These are phyloP conservation scores for Pachypanchax playfairii DNA, from an alignment of 2,113 vertebrate species.

Conservation along the genomic window DNA sequence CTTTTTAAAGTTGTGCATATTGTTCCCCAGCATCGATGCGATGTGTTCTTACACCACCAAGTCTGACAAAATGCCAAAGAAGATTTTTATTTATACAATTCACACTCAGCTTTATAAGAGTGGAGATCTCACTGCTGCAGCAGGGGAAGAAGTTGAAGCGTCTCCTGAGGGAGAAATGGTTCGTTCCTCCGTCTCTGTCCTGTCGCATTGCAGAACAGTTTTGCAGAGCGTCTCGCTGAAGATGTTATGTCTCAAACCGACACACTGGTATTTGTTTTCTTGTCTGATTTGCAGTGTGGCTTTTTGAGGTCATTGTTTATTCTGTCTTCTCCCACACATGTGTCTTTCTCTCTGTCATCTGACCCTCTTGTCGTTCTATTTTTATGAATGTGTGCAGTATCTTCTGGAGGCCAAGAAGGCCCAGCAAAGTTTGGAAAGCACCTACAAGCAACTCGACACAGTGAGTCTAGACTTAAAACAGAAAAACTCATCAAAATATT, in stretches of 20 bases:
- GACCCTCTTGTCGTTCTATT: slow-evolving; percentile 49
- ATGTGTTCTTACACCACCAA: not conserved
- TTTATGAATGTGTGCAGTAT: slow-evolving; percentile 79
- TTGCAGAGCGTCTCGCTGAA: slow-evolving; percentile 37
- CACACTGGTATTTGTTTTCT: slow-evolving; percentile 66
- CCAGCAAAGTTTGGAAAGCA: slow-evolving; percentile 87
- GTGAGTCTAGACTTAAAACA: slow-evolving; percentile 75
- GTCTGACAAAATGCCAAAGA: slow-evolving; percentile 6
- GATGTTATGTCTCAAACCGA: slow-evolving; percentile 63
- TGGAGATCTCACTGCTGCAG: slow-evolving; percentile 41
- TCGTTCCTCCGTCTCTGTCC: slow-evolving; percentile 46
- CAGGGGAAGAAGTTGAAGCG: slow-evolving; percentile 52
- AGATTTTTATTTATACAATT: slow-evolving; percentile 1
- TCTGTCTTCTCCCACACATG: slow-evolving; percentile 45
- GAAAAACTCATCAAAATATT: not conserved
- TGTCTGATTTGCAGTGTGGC: slow-evolving; percentile 51
- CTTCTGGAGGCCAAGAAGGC: slow-evolving; percentile 87
- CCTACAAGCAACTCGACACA: slow-evolving; percentile 88
- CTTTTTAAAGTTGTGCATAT: not conserved
- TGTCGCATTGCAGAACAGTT: slow-evolving; percentile 35
- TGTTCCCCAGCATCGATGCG: not conserved
- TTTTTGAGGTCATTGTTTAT: slow-evolving; percentile 63
- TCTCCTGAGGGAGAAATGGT: slow-evolving; percentile 55
- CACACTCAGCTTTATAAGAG: slow-evolving; percentile 3
- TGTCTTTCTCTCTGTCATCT: slow-evolving; percentile 41